These are phyloP conservation scores for Paracanthobrama guichenoti DNA, from an alignment of 2,113 vertebrate genomes.

Conservation along the genomic window DNA sequence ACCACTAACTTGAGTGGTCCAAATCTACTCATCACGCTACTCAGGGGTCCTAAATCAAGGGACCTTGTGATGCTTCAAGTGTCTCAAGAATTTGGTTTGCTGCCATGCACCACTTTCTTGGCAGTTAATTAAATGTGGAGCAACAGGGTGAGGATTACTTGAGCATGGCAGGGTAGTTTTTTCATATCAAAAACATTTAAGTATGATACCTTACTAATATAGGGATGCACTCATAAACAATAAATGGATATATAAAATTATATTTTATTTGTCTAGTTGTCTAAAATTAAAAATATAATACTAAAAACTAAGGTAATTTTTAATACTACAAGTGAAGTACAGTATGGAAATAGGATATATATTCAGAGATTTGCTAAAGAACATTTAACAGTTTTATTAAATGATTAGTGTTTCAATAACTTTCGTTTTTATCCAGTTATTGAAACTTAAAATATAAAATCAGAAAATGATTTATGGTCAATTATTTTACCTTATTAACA, in stretches of 20 bases:
- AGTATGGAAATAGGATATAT: no score
- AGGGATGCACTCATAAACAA: background rate
- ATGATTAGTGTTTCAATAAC: no score
- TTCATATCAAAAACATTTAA: background rate
- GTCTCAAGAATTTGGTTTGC: constrained; percentile 23
- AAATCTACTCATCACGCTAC: constrained; percentile 9
- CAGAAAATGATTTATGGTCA: no score
- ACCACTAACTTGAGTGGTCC: background rate
- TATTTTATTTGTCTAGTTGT: no score
- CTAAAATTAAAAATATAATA: no score
- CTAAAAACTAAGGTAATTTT: no score
- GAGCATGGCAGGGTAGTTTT: background rate
- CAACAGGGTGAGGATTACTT: background rate
- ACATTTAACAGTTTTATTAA: no score
- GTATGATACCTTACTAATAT: background rate
- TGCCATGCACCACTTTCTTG: background rate
- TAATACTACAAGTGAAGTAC: no score
- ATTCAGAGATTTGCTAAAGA: no score
- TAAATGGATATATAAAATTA: background rate
- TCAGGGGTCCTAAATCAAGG: constrained; percentile 9
- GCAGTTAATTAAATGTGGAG: constrained; percentile 9
- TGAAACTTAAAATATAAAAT: no score
- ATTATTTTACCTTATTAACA: no score
- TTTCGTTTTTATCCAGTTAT: no score
- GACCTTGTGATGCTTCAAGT: constrained; percentile 20